These are phyloP conservation scores for Epicampocera succincta DNA, from an alignment of 2,888 invertebrate species.

Conservation along the genomic window DNA sequence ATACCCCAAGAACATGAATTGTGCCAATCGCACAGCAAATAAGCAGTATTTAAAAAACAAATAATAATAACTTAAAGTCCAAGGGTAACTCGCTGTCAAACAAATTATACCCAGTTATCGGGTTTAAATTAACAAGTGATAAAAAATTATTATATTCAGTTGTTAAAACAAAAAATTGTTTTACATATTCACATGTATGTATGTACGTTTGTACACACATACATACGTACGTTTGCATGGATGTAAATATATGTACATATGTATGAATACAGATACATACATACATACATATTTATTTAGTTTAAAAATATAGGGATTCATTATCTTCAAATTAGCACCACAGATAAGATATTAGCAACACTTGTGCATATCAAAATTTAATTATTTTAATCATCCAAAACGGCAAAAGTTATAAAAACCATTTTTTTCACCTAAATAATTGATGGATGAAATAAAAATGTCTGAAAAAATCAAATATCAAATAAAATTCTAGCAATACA, in stretches of 20 bases:
- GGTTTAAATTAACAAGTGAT: too few species aligned
- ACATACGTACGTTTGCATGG: too few species aligned
- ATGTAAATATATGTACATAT: neutral
- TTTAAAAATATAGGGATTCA: neutral
- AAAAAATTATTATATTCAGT: too few species aligned
- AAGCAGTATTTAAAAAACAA: too few species aligned
- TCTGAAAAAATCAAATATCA: neutral
- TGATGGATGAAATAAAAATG: constrained; percentile 20
- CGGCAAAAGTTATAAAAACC: neutral
- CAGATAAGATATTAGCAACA: constrained; percentile 49
- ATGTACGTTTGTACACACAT: too few species aligned
- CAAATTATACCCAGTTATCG: too few species aligned
- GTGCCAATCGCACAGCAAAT: too few species aligned
- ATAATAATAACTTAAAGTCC: too few species aligned
- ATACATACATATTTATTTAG: neutral
- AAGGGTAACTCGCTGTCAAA: too few species aligned
- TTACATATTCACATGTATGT: too few species aligned
- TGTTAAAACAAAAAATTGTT: too few species aligned
- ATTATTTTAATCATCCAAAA: constrained; percentile 13
- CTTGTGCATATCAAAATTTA: neutral
- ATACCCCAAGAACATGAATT: too few species aligned
- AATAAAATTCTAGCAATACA: constrained; percentile 14
- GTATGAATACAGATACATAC: neutral
- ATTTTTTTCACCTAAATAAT: constrained; percentile 34
- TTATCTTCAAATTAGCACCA: constrained; percentile 41